Evolutionary conservation across 2,113 vertebrate species (phyloP), one percentile per base, ranked within the genome.

Genomic region (Labeo rohita): DNA sequence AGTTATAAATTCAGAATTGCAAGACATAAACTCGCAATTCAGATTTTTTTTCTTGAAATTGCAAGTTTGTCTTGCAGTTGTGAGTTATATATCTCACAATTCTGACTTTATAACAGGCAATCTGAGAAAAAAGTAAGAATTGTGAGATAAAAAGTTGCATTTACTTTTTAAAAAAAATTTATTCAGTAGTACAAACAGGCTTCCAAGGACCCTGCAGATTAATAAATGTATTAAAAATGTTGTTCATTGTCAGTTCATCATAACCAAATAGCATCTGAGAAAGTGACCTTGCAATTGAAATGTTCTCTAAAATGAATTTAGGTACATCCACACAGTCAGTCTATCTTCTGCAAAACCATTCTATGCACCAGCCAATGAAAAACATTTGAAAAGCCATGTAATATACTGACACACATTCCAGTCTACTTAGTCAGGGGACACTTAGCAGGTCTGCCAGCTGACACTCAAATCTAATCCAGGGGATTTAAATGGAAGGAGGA

Each of bases 331-430:
- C 61, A 73, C 61, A 83, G 47, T 72, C 52, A 49, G 50, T 84
- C 75, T 88, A 85, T 84, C 86, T 81, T 83, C 54, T 78, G n/a
- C 66, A 79, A 82, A 56, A 78, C 73, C 28, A 45, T 79, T 80
- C 73, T 39, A 54, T 72, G n/a, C 85, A 36, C 72, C 54, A 43
- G 43, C 21, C 77, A 73, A 43, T 23, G 47, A 86, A 86, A 90
- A 88, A 84, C 72, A 75, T 74, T 52, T 84, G 80, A 88, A 83
- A 87, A 87, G 82, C 78, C 82, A 74, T 87, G 87, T 85, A 87
- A 90, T 88, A 85, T 83, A 79, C 87, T 83, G 85, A 87, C 63
- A 85, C 81, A 74, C 86, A 90, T 85, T 90, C 77, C 79, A 85
- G 87, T 87, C 87, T 79, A 79, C 83, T 84, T 87, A 87, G 89